These are phyloP conservation scores for Metellina segmentata DNA, from an alignment of 2,888 invertebrate genomes.

Conservation along the genomic window DNA sequence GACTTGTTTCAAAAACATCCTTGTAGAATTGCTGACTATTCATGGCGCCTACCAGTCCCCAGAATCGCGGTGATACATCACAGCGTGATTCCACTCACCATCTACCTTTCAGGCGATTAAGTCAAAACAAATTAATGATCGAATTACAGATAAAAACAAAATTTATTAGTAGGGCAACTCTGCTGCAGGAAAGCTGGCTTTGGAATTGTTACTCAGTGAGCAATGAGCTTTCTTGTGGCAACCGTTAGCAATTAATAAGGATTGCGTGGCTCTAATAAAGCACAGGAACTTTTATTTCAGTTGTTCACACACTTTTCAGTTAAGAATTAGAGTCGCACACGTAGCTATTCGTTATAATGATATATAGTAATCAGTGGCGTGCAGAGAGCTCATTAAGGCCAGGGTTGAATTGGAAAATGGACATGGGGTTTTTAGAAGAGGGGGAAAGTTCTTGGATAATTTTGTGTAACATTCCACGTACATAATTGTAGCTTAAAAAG, in stretches of 20 bases:
- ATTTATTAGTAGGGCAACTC: neutral
- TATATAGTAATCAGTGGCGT: too few relatives aligned
- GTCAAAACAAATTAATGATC: neutral
- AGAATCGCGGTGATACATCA: too few relatives aligned
- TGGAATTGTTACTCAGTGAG: neutral
- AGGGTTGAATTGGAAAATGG: too few relatives aligned
- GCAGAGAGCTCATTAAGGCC: too few relatives aligned
- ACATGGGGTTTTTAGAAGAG: too few relatives aligned
- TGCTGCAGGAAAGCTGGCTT: neutral
- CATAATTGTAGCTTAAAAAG: too few relatives aligned
- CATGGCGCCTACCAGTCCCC: neutral
- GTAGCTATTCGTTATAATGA: too few relatives aligned
- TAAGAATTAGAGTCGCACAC: neutral
- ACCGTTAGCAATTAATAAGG: neutral
- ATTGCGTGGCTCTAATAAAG: neutral
- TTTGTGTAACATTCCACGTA: too few relatives aligned
- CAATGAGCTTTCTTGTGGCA: neutral
- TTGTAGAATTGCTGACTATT: neutral
- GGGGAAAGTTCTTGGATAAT: too few relatives aligned
- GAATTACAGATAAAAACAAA: neutral
- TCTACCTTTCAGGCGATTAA: neutral
- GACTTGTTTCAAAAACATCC: conserved; percentile 40
- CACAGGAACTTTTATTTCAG: neutral
- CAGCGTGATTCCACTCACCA: too few relatives aligned
- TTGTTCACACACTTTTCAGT: neutral